Evolutionary conservation across 2,113 vertebrate species (phyloP).

Genomic region (Tringa solitaria): DNA sequence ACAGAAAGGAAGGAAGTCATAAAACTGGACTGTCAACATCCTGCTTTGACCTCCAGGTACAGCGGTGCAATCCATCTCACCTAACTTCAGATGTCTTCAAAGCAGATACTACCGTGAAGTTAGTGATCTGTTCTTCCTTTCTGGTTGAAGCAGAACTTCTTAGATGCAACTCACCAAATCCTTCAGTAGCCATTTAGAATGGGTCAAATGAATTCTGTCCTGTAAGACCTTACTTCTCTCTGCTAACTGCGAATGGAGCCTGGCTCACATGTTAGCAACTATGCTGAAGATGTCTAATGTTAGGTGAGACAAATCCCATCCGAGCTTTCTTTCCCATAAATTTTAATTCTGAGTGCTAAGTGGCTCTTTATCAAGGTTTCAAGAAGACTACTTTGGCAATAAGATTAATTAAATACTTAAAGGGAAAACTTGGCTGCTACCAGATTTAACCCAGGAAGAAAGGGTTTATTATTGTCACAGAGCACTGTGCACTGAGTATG

Average conservation of each 20-base stretch:
- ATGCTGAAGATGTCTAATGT: neutral
- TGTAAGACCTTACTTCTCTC: neutral
- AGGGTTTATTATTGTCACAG: neutral
- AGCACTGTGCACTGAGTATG: neutral
- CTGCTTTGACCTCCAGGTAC: neutral
- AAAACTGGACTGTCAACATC: neutral
- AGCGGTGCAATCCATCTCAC: neutral
- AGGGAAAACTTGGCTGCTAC: slow-evolving; percentile 20
- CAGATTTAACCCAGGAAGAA: slow-evolving; percentile 27
- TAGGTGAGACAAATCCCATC: slow-evolving; percentile 33
- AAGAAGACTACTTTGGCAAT: slow-evolving; percentile 49
- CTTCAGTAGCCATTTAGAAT: neutral
- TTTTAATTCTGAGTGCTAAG: slow-evolving; percentile 48
- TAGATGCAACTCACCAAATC: neutral
- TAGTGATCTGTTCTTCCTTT: neutral
- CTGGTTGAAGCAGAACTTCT: neutral
- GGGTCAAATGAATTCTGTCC: neutral
- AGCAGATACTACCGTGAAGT: neutral
- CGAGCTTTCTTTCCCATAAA: neutral
- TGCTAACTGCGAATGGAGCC: neutral
- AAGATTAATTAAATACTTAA: slow-evolving; percentile 58
- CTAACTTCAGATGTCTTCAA: neutral
- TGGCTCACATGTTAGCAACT: neutral
- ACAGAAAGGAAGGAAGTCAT: slow-evolving; percentile 2
- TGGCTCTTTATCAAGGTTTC: slow-evolving; percentile 61